Evolutionary conservation across 2,113 vertebrate genomes (phyloP).

Genomic region (Suncus etruscus): DNA sequence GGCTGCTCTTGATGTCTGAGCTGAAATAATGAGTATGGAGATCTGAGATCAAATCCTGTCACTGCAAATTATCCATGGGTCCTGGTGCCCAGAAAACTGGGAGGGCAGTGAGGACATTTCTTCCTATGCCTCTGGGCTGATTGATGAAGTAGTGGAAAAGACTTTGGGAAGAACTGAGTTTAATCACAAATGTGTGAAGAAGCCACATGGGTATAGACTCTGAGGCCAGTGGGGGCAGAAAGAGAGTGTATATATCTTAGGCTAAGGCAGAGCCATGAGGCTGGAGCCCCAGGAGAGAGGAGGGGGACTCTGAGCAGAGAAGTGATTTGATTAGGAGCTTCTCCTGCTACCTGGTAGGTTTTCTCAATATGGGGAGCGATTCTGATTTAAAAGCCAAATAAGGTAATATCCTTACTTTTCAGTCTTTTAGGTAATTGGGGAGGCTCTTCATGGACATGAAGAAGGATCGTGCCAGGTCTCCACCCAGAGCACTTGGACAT

Average conservation of each 20-base stretch:
- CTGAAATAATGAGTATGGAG: not conserved
- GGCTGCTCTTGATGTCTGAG: not conserved
- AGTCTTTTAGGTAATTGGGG: not conserved
- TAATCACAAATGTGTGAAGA: not conserved
- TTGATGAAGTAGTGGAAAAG: not conserved
- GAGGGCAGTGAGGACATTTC: not conserved
- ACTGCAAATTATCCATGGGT: not conserved
- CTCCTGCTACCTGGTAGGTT: not conserved
- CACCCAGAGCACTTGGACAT: too few species aligned
- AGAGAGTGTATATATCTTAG: not conserved
- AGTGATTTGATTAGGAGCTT: not conserved
- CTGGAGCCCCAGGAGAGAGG: not conserved
- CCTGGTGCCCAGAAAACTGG: not conserved
- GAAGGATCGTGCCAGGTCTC: not conserved
- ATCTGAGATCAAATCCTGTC: not conserved
- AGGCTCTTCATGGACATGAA: not conserved
- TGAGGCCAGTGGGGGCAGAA: too few species aligned
- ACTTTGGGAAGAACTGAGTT: not conserved
- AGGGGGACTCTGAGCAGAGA: not conserved
- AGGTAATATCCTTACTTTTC: not conserved
- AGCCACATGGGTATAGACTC: not conserved
- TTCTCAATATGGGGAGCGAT: not conserved
- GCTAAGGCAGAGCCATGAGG: not conserved
- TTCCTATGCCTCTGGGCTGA: not conserved
- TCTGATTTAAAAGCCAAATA: not conserved